Evolutionary conservation across 2,113 vertebrate genomes (phyloP).

Genomic region (Helogale parvula): DNA sequence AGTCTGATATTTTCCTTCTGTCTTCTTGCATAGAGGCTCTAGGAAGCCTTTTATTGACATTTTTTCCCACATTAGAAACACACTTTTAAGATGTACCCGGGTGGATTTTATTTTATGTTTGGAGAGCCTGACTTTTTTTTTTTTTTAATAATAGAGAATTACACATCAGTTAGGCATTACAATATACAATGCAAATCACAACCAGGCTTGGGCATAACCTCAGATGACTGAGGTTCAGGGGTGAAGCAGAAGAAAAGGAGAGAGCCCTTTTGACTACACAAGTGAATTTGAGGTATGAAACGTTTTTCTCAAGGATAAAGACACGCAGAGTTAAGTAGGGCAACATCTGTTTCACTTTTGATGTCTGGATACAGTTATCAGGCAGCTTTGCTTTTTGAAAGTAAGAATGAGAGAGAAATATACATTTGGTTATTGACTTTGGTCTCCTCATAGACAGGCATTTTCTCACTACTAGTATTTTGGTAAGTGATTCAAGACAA

Average conservation of each 20-base stretch:
- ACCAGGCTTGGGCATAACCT: constrained; percentile 6
- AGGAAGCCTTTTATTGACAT: constrained; percentile 57
- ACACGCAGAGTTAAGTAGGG: constrained; percentile 46
- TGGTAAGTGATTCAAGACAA: neutral
- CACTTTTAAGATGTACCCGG: neutral
- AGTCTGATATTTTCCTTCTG: constrained; percentile 50
- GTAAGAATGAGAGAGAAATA: constrained; percentile 1
- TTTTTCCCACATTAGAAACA: constrained; percentile 3
- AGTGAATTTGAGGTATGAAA: constrained; percentile 12
- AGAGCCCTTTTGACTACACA: neutral
- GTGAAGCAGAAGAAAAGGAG: neutral
- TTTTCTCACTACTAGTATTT: constrained; percentile 42
- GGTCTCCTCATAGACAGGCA: neutral
- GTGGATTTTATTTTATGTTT: constrained; percentile 66
- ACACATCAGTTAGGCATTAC: constrained; percentile 45
- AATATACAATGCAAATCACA: constrained; percentile 59
- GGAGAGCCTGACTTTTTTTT: neutral
- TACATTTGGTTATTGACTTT: neutral
- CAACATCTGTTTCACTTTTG: constrained; percentile 58
- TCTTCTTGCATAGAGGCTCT: neutral
- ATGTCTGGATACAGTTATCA: constrained; percentile 48
- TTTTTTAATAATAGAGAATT: neutral
- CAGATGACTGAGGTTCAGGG: neutral
- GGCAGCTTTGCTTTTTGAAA: constrained; percentile 56
- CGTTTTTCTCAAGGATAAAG: constrained; percentile 55